Evolutionary conservation across 2,113 vertebrate species (phyloP), one percentile per base, ranked within the genome.

Genomic region (Cheirogaleus medius): DNA sequence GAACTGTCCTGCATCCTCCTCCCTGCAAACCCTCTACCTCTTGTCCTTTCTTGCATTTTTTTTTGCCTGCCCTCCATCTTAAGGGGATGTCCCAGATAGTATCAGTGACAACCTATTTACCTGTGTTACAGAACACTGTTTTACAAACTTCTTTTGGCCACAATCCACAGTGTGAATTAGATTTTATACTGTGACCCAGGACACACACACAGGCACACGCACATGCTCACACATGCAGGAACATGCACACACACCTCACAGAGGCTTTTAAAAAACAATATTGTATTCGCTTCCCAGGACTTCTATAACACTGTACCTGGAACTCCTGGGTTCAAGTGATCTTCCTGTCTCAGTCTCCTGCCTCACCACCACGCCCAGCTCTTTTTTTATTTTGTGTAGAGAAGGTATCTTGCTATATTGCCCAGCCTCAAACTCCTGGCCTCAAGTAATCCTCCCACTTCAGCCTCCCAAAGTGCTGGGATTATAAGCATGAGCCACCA

Each of bases 121-220:
- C 14, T 69, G 10, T 80, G 42, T 42, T 94, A 15, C 4, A 14
- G 39, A 83, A 47, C 17, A 14, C 25, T 88, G 20, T 80, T 83
- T 60, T 37, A n/a, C 64, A 96, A 49, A 89, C 49, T 81, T 86
- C 49, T 76, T 95, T 91, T 52, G 12, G 66, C 23, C 14, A 37
- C 68, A 83, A 13, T 39, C 12, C 39, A 78, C 1, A 18, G 12
- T 44, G 86, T 20, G 27, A 73, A 93, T 86, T 78, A 54, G 34
- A 91, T 94, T 88, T 86, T 95, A 86, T 14, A 27, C 25, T 68
- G 32, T 73, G 52, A 74, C 69, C 47, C 20, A 44, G 23, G 89
- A 91, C 25, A 87, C 4, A 71, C 52, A 76, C 66, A 44, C 10
- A 14, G 4, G 63, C 2, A 21, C 8, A 37, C 11, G 14, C 6